Percentiles rank a stretch among this genome's conserved stretches.
phyloP scores from a whole-genome alignment of 1,140 invertebrate species.

The Bombus balteatus region DNA sequence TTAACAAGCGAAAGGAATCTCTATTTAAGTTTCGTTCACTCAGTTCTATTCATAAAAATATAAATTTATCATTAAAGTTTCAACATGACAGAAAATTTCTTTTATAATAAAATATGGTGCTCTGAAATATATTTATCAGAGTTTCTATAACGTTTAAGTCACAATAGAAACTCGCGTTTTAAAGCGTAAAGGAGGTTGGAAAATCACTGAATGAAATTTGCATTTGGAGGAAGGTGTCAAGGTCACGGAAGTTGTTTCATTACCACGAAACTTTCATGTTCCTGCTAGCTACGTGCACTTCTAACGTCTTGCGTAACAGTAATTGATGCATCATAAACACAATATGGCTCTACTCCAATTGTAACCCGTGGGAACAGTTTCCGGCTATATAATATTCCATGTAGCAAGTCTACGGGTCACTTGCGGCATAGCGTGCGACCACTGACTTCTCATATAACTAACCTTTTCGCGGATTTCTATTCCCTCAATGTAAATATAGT shows the following conservation, averaged over 20 bases:
- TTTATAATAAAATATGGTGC: no score
- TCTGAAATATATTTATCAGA: no score
- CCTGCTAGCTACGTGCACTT: neutral
- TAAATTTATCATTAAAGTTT: no score
- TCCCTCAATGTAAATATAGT: neutral
- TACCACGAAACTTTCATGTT: neutral
- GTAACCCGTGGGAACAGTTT: constrained; percentile 5
- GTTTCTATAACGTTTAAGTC: neutral
- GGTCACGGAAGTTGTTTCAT: neutral
- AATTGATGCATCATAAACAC: constrained; percentile 6
- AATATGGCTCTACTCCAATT: neutral
- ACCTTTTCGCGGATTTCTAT: neutral
- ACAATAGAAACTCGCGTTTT: neutral
- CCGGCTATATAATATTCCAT: neutral
- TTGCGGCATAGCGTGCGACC: neutral
- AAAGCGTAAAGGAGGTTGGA: neutral
- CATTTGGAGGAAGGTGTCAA: neutral
- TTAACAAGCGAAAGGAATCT: no score
- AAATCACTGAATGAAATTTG: neutral
- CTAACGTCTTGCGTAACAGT: no score
- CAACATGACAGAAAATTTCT: no score
- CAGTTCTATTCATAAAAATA: no score
- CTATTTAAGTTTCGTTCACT: no score
- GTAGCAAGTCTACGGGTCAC: constrained; percentile 1
- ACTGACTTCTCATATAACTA: neutral